Base-by-base conservation (phyloP, 2,888 invertebrate species). In the Laspeyria flexula region DNA sequence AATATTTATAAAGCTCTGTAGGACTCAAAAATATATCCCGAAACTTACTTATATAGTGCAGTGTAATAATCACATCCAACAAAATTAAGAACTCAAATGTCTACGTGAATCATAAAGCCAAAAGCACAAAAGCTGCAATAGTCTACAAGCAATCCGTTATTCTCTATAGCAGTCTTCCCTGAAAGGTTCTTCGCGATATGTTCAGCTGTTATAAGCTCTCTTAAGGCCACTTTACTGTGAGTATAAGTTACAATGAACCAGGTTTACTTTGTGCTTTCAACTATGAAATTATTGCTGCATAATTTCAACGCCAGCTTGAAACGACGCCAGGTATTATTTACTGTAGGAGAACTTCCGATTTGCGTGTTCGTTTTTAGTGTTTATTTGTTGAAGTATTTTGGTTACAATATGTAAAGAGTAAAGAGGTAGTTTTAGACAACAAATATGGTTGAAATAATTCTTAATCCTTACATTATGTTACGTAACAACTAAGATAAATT, bases 211-310 rank as follows among this genome's bases (percentile, higher is more conserved):
- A 67, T 79, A 77, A 79, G 74, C 75, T 70, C 68, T 73, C 64
- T 62, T 80, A 79, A 79, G 66, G 66, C 71, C 73, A 74, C 75
- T 78, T 77, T 74, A 73, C 66, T 65, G 61, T 58, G 66, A 62
- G 63, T 73, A 69, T 67, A 73, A 66, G 65, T 68, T 65, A 73
- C 62, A 70, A 64, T 72, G 67, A 49, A 57, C 66, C 54, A 63
- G 65, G 60, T 65, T 74, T 73, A 71, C 73, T 75, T 71, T 70
- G 73, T 65, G 73, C 73, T 75, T 74, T 75, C 73, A 73, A 71
- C 74, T 71, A 70, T 75, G 73, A 81, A 79, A 77, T 77, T 71
- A 75, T 77, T 71, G 65, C 67, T 67, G 73, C 69, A 75, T 74
- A 74, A 72, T 73, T 76, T 71, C 65, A 73, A 60, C 64, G 57